Percentiles rank a stretch among this genome's conserved stretches.
Evolutionary conservation across 1,140 invertebrate genomes (phyloP).

Genomic region (Nomia melanderi): DNA sequence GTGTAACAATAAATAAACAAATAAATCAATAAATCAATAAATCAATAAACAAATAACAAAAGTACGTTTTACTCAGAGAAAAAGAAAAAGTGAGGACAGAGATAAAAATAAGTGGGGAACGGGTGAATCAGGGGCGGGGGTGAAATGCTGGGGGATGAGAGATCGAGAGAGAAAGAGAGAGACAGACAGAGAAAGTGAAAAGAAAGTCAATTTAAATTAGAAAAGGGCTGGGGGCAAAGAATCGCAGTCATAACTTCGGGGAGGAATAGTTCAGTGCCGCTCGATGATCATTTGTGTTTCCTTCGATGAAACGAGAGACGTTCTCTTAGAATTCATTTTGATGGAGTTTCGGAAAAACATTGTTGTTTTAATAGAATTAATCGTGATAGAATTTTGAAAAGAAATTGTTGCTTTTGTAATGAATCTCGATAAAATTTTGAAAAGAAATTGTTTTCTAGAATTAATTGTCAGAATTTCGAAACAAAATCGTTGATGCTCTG

Average conservation of each 20-base stretch:
- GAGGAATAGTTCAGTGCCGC: not conserved
- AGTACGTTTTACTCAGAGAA: conserved; percentile 24
- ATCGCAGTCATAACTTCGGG: not conserved
- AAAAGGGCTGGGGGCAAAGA: conserved; percentile 13
- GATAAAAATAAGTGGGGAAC: conserved; percentile 39
- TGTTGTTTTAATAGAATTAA: too few species aligned
- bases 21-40: not conserved
- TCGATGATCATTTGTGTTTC: not conserved
- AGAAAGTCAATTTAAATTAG: conserved; percentile 5
- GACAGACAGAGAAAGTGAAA: not conserved
- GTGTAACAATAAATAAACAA: conserved; percentile 46
- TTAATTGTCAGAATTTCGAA: too few species aligned
- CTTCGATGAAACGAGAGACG: too few species aligned
- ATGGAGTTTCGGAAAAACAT: too few species aligned
- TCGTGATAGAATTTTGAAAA: too few species aligned
- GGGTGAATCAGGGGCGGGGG: conserved; percentile 26
- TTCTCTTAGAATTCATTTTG: not conserved
- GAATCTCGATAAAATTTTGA: too few species aligned
- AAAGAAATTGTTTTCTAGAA: too few species aligned
- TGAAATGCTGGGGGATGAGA: not conserved
- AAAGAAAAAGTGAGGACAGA: conserved; percentile 50
- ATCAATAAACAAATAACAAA: not conserved
- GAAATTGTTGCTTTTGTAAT: too few species aligned
- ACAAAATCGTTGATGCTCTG: too few species aligned
- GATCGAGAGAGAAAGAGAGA: not conserved